Evolutionary conservation across 2,888 invertebrate genomes (phyloP).

Genomic region (Phoronis australis): DNA sequence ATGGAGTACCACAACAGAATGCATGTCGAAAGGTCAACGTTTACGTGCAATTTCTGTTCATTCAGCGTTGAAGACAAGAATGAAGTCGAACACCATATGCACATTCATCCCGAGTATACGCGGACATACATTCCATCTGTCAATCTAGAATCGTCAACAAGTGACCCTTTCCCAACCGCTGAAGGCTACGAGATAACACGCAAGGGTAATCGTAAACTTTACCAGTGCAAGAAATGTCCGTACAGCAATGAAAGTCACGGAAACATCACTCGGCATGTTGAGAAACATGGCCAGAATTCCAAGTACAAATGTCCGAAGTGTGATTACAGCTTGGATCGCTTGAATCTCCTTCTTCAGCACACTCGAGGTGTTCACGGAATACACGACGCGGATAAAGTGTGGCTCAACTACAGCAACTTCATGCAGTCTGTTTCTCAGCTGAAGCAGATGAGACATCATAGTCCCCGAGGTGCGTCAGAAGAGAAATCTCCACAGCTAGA

Average conservation of each 20-base stretch:
- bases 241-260: constrained; percentile 33
- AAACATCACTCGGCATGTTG: constrained; percentile 34
- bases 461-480: too few relatives aligned
- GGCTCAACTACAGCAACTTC: too few relatives aligned
- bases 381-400: too few relatives aligned
- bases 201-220: too few relatives aligned
- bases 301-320: constrained; percentile 38
- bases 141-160: constrained; percentile 1
- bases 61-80: constrained; percentile 31
- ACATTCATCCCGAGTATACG: constrained; percentile 32
- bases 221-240: constrained; percentile 38
- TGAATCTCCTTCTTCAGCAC: constrained; percentile 39
- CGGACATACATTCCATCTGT: too few relatives aligned
- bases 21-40: constrained; percentile 28
- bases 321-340: constrained; percentile 43
- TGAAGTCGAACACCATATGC: constrained; percentile 33
- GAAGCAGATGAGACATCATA: too few relatives aligned
- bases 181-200: too few relatives aligned
- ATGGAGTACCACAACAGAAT: constrained; percentile 31
- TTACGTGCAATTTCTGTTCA: constrained; percentile 35
- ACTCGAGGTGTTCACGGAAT: constrained; percentile 23
- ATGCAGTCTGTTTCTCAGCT: too few relatives aligned
- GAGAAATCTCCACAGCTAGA: too few relatives aligned
- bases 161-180: too few relatives aligned
- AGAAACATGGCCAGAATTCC: constrained; percentile 35